A percentile compares a stretch with the other conserved stretches of the same genome.
These are phyloP conservation scores for Gymnoscelis rufifasciata DNA, from an alignment of 2,888 invertebrate genomes.

Conservation along the genomic window DNA sequence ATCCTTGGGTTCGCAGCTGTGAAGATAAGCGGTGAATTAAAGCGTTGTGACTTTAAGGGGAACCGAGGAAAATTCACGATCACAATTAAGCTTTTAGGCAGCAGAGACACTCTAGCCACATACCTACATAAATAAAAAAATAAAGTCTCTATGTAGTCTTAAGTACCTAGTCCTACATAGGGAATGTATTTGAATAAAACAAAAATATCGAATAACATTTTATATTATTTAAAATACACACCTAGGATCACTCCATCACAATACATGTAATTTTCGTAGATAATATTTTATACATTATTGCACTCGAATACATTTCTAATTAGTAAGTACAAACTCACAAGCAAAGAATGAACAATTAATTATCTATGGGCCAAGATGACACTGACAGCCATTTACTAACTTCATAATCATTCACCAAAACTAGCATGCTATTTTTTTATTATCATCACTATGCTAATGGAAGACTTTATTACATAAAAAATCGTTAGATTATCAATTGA, in stretches of 20 bases:
- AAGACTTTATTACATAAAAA: constrained; percentile 9
- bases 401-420: constrained; percentile 1
- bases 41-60: too few relatives aligned
- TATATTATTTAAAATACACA: constrained; percentile 77
- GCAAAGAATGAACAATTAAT: constrained; percentile 17
- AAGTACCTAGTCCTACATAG: too few relatives aligned
- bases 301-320: constrained; percentile 63
- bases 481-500: too few relatives aligned
- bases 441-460: constrained; percentile 6
- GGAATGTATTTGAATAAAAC: constrained; percentile 37
- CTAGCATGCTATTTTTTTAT: neutral
- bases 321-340: constrained; percentile 30
- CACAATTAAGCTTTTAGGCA: too few relatives aligned
- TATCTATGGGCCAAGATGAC: constrained; percentile 1
- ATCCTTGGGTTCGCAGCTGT: too few relatives aligned
- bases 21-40: too few relatives aligned
- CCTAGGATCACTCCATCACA: constrained; percentile 71
- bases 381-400: neutral
- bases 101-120: too few relatives aligned
- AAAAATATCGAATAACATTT: constrained; percentile 65
- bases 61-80: too few relatives aligned
- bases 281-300: constrained; percentile 71
- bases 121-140: too few relatives aligned
- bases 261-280: constrained; percentile 56
- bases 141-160: too few relatives aligned